These are phyloP conservation scores for Drosophila borealis DNA, from an alignment of 2,888 invertebrate species.

Conservation along the genomic window DNA sequence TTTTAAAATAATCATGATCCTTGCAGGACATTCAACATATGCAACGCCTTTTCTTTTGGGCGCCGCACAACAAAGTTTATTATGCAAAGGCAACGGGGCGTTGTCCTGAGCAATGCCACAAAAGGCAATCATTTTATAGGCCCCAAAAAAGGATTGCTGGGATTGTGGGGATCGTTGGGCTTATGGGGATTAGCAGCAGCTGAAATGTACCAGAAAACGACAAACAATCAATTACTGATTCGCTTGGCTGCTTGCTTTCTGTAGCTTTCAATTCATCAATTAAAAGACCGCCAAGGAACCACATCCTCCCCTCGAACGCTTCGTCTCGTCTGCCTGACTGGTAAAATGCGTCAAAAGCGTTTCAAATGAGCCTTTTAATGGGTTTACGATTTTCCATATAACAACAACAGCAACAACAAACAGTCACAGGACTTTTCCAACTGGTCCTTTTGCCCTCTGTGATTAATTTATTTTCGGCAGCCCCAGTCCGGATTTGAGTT, in stretches of 20 bases:
- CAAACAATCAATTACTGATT: slow-evolving; percentile 71
- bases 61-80: slow-evolving; percentile 22
- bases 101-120: slow-evolving; percentile 31
- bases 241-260: slow-evolving; percentile 34
- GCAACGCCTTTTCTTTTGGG: slow-evolving; percentile 26
- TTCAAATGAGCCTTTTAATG: slow-evolving; percentile 79
- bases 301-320: background rate
- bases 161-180: slow-evolving; percentile 5
- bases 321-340: slow-evolving; percentile 1
- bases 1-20: slow-evolving; percentile 36
- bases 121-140: slow-evolving; percentile 49
- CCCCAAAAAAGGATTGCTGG: slow-evolving; percentile 24
- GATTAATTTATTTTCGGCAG: slow-evolving; percentile 59
- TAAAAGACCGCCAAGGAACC: slow-evolving; percentile 45
- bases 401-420: slow-evolving; percentile 11
- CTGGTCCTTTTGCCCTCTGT: slow-evolving; percentile 54
- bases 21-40: slow-evolving; percentile 41
- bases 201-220: slow-evolving; percentile 46
- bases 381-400: slow-evolving; percentile 66
- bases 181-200: slow-evolving; percentile 33
- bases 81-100: slow-evolving; percentile 56
- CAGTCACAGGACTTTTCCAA: slow-evolving; percentile 8
- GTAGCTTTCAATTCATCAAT: slow-evolving; percentile 54
- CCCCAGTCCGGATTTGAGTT: slow-evolving; percentile 18
- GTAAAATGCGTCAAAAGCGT: slow-evolving; percentile 71